Evolutionary conservation across 2,888 invertebrate genomes (phyloP).

Genomic region (Limulus polyphemus): DNA sequence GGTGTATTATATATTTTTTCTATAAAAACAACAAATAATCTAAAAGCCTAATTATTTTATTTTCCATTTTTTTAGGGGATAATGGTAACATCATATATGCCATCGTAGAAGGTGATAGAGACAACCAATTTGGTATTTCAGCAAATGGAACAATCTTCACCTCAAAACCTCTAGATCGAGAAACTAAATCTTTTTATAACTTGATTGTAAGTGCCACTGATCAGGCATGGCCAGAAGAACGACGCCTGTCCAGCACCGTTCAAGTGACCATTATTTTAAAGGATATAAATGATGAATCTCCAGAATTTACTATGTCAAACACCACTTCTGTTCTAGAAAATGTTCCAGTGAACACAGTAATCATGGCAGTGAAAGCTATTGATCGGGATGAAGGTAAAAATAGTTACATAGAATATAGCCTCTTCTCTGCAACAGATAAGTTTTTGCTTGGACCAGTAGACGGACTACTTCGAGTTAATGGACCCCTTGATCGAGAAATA

Average conservation of each 20-base stretch:
- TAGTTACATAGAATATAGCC: constrained; percentile 70
- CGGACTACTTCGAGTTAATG: constrained; percentile 70
- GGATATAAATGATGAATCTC: constrained; percentile 85
- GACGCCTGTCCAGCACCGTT: constrained; percentile 66
- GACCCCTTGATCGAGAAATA: constrained; percentile 71
- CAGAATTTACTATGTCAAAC: constrained; percentile 64
- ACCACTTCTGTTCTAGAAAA: constrained; percentile 70
- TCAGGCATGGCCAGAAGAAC: constrained; percentile 58
- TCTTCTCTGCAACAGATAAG: constrained; percentile 31
- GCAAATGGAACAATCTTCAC: constrained; percentile 75
- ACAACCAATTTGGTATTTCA: constrained; percentile 62
- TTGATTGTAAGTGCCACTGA: constrained; percentile 73
- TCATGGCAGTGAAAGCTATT: constrained; percentile 75
- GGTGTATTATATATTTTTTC: no score
- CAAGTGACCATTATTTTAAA: constrained; percentile 76
- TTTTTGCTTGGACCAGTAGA: constrained; percentile 77
- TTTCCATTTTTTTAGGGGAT: constrained; percentile 46
- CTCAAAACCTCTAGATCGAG: constrained; percentile 61
- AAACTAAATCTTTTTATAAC: constrained; percentile 64
- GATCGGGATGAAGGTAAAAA: constrained; percentile 84
- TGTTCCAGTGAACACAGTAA: constrained; percentile 68
- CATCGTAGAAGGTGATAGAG: constrained; percentile 68
- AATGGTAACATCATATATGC: constrained; percentile 72
- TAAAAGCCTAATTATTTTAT: no score
- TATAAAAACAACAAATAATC: no score